A percentile compares a stretch with the other conserved stretches of the same genome.
Evolutionary conservation across 2,113 vertebrate genomes (phyloP).

Genomic region (Coturnix japonica): DNA sequence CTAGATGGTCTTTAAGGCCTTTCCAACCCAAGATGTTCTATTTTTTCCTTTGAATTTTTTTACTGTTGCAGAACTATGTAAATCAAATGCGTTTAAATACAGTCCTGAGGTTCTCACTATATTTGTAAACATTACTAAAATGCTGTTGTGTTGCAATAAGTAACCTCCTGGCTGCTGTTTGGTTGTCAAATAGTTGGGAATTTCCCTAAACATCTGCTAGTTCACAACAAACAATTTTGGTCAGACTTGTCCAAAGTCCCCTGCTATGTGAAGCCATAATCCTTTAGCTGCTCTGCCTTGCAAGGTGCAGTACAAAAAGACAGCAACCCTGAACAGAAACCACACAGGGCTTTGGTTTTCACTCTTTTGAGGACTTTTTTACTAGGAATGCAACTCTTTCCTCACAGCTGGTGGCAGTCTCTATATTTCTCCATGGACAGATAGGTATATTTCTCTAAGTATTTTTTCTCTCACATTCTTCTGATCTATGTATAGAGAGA

Average conservation of each 20-base stretch:
- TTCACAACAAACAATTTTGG: not conserved
- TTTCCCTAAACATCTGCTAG: not conserved
- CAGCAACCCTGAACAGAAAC: not conserved
- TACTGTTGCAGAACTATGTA: not conserved
- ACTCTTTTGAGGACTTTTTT: not conserved
- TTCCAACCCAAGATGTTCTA: not conserved
- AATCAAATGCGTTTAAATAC: not conserved
- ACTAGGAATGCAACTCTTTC: not conserved
- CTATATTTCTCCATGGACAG: not conserved
- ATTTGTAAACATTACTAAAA: not conserved
- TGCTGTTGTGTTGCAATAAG: not conserved
- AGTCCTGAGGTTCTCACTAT: not conserved
- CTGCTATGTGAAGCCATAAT: not conserved
- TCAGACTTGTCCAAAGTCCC: not conserved
- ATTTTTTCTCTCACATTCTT: not conserved
- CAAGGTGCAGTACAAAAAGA: not conserved
- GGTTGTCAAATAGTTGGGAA: not conserved
- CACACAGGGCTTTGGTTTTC: not conserved
- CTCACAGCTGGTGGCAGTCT: not conserved
- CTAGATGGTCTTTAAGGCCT: not conserved
- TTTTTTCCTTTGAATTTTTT: not conserved
- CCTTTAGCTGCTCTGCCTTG: not conserved
- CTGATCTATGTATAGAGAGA: not conserved
- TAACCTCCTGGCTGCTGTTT: not conserved
- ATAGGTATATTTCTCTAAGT: fast-evolving